phyloP scores from a whole-genome alignment of 2,797 vertebrate genomes.

The Pseudocheirus occidentalis region DNA sequence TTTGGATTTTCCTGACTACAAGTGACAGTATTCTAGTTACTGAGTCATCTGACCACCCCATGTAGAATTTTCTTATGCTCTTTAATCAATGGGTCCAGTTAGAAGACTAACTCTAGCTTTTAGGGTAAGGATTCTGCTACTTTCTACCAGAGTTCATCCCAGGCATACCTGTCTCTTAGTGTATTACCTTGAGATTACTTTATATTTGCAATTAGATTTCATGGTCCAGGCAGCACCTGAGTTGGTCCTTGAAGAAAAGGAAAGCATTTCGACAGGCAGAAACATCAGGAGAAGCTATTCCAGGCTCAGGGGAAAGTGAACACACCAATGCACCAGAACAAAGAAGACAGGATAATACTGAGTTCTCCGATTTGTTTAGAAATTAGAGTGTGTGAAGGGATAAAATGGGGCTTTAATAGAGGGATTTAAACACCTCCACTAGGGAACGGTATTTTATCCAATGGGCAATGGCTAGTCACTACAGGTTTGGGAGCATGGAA shows the following conservation, averaged over 20 bases:
- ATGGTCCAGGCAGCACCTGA: background rate
- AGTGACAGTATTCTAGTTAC: background rate
- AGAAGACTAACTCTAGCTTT: background rate
- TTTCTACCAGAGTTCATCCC: background rate
- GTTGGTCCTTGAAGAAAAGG: background rate
- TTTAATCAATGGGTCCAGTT: background rate
- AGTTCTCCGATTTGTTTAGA: background rate
- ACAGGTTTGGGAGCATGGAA: background rate
- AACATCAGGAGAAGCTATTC: background rate
- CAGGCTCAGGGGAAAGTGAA: background rate
- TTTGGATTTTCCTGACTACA: background rate
- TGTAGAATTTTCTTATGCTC: background rate
- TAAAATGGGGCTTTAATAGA: background rate
- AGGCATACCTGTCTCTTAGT: background rate
- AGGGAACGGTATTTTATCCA: background rate
- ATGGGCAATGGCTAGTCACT: background rate
- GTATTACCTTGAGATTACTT: background rate
- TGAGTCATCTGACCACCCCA: background rate
- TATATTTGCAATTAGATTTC: background rate
- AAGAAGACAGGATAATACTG: background rate
- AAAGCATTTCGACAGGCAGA: background rate
- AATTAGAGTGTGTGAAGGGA: background rate
- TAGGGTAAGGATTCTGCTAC: background rate
- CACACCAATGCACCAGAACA: background rate
- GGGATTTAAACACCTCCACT: background rate